These are phyloP conservation scores for Drosophila pruinosa DNA, from an alignment of 1,140 invertebrate genomes.

Conservation along the genomic window DNA sequence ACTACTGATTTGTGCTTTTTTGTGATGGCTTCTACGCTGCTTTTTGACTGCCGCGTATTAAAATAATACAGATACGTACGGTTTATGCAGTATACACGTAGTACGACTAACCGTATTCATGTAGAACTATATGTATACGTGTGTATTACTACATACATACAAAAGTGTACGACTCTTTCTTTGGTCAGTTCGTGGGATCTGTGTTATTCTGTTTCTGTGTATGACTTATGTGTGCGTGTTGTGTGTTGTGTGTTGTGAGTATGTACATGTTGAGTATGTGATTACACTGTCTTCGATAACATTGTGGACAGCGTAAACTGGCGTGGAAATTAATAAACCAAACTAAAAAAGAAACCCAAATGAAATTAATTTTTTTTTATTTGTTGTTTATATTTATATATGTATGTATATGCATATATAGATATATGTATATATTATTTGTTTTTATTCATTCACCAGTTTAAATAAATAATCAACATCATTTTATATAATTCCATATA, in stretches of 20 bases:
- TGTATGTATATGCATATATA: slow-evolving; percentile 53
- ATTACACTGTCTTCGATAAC: slow-evolving; percentile 35
- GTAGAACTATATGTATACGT: slow-evolving; percentile 34
- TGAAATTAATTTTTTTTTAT: slow-evolving; percentile 50
- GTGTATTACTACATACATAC: slow-evolving; percentile 43
- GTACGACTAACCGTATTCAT: slow-evolving; percentile 39
- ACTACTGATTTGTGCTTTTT: slow-evolving; percentile 77
- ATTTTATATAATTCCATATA: slow-evolving; percentile 77
- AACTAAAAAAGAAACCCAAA: slow-evolving; percentile 63
- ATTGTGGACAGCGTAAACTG: slow-evolving; percentile 28
- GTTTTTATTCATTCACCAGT: slow-evolving; percentile 71
- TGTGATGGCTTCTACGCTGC: slow-evolving; percentile 72
- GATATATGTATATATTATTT: slow-evolving; percentile 67
- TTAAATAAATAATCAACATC: slow-evolving; percentile 82
- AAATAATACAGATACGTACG: slow-evolving; percentile 35
- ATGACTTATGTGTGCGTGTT: slow-evolving; percentile 13
- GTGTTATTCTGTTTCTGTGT: slow-evolving; percentile 14
- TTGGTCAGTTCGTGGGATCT: slow-evolving; percentile 67
- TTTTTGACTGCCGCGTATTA: slow-evolving; percentile 46
- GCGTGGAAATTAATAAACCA: slow-evolving; percentile 42
- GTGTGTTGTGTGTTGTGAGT: slow-evolving; percentile 34
- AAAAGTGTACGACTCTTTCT: slow-evolving; percentile 37
- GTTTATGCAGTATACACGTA: slow-evolving; percentile 10
- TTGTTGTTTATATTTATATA: slow-evolving; percentile 67
- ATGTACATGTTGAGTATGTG: slow-evolving; percentile 57